A percentile compares a stretch with the other conserved stretches of the same genome.
These are phyloP conservation scores for Pao palembangensis DNA, from an alignment of 2,113 vertebrate species.

Conservation along the genomic window DNA sequence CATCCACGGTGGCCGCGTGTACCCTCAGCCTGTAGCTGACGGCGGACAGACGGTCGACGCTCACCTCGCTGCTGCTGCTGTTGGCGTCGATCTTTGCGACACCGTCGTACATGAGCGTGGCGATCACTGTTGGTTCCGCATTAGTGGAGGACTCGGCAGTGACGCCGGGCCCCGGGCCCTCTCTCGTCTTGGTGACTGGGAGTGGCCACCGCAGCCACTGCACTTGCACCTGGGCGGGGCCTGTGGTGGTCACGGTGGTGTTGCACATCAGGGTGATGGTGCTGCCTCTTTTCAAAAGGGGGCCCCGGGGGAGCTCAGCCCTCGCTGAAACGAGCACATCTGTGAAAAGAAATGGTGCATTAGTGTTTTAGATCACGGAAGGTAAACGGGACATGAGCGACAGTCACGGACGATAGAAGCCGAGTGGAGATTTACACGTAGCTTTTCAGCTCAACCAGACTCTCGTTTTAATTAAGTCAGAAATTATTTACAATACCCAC, in stretches of 20 bases:
- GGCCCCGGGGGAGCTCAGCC: conserved; percentile 67
- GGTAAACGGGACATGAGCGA: not conserved
- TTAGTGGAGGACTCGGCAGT: not conserved
- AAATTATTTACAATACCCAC: no score
- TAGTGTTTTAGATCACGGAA: not conserved
- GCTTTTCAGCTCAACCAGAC: no score
- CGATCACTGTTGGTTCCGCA: conserved; percentile 51
- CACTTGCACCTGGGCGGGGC: conserved; percentile 72
- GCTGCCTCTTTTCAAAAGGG: conserved; percentile 78
- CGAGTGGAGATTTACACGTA: no score
- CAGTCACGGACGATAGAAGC: no score
- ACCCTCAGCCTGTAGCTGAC: conserved; percentile 80
- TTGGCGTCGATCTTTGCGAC: conserved; percentile 54
- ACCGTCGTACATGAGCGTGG: conserved; percentile 73
- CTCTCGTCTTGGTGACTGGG: conserved; percentile 16
- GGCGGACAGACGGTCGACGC: conserved; percentile 76
- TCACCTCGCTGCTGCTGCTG: conserved; percentile 66
- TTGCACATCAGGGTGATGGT: conserved; percentile 82
- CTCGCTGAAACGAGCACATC: conserved; percentile 74
- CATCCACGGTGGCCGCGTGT: conserved; percentile 69
- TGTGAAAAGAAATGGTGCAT: conserved; percentile 35
- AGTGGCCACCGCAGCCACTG: conserved; percentile 76
- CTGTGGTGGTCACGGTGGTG: conserved; percentile 72
- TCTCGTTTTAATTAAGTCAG: no score
- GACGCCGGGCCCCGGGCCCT: not conserved